These are phyloP conservation scores for Scolopax bukidnonensis DNA, from an alignment of 2,797 vertebrate species.

Conservation along the genomic window DNA sequence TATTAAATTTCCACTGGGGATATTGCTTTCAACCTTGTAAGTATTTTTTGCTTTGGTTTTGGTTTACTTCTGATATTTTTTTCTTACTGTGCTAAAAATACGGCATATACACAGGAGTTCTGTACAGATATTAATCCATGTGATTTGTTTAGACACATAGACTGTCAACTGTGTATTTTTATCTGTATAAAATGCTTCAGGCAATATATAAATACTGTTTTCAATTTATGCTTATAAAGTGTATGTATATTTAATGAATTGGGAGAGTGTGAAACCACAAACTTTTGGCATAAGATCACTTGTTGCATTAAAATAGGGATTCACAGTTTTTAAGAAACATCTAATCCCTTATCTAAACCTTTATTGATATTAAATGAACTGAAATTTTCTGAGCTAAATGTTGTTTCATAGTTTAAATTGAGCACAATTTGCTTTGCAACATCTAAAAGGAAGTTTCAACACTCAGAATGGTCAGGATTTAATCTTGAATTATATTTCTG, in stretches of 20 bases:
- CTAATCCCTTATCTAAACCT: slow-evolving; percentile 10
- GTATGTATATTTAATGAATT: background rate
- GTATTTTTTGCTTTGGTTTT: background rate
- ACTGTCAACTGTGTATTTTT: background rate
- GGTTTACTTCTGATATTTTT: background rate
- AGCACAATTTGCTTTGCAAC: background rate
- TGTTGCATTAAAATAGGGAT: background rate
- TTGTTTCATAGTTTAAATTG: background rate
- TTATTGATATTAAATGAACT: background rate
- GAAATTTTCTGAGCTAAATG: background rate
- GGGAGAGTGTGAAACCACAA: background rate
- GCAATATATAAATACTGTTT: background rate
- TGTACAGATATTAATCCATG: background rate
- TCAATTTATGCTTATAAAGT: background rate
- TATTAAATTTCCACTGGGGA: background rate
- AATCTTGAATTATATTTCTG: background rate
- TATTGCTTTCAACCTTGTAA: background rate
- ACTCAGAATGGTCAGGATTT: background rate
- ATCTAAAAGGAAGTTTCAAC: background rate
- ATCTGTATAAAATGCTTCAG: background rate
- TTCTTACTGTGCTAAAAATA: background rate
- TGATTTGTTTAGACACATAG: background rate
- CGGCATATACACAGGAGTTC: background rate
- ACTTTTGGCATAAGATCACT: background rate
- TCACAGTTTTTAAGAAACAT: background rate